These are phyloP conservation scores for Marcusenius ussheri DNA, from an alignment of 2,113 vertebrate species.

Conservation along the genomic window DNA sequence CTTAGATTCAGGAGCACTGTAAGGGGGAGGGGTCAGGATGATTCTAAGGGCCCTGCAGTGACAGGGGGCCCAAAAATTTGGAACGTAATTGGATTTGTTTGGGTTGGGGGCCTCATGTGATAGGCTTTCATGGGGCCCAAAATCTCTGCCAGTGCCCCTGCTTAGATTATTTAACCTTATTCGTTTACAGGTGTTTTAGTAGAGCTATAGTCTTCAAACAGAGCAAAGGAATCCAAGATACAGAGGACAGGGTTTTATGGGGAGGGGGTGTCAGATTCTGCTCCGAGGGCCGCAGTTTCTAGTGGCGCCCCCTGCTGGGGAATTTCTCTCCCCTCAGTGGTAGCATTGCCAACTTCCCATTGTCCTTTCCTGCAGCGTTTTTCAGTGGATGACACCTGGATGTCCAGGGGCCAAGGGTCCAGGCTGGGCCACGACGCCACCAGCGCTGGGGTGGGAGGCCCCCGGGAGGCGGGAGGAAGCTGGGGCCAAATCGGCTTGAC, in stretches of 20 bases:
- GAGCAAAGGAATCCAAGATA: not conserved
- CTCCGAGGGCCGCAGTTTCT: not conserved
- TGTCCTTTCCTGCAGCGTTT: not conserved
- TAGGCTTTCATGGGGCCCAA: not conserved
- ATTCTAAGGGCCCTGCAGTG: not conserved
- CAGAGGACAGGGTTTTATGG: not conserved
- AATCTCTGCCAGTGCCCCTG: not conserved
- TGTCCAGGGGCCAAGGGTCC: not conserved
- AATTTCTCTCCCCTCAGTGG: not conserved
- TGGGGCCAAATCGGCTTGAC: slow-evolving; percentile 42
- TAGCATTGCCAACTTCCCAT: not conserved
- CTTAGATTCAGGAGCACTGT: not conserved
- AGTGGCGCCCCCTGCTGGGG: not conserved
- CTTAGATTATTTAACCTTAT: not conserved
- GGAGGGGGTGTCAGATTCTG: not conserved
- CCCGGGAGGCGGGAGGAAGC: slow-evolving; percentile 37
- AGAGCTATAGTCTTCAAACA: not conserved
- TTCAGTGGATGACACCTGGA: not conserved
- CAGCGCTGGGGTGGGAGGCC: not conserved
- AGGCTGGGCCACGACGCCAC: not conserved
- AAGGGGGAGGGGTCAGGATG: not conserved
- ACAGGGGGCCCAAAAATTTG: not conserved
- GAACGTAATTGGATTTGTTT: not conserved
- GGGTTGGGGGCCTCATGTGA: not conserved
- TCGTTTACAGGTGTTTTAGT: not conserved